A percentile compares a stretch with the other conserved stretches of the same genome.
Conservation (phyloP, 2,797 vertebrate genomes). For the Coreius guichenoti region DNA sequence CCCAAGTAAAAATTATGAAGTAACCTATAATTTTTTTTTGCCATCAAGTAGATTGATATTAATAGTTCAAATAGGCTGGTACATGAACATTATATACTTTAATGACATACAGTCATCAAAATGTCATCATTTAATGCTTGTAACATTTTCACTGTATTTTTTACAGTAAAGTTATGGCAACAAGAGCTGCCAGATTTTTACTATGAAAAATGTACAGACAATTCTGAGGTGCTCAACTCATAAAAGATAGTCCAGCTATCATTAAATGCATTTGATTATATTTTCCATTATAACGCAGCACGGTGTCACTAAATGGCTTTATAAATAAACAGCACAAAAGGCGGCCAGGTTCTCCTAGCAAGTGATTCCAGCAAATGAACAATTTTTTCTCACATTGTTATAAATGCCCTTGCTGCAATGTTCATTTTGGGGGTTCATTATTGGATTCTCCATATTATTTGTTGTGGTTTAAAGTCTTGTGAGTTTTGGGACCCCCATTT, state of each 20-base stretch:
- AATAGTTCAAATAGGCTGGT: neutral
- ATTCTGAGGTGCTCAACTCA: neutral
- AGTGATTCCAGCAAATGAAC: slow-evolving; percentile 12
- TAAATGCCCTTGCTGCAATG: slow-evolving; percentile 31
- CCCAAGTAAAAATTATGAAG: neutral
- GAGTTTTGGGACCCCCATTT: slow-evolving; percentile 38
- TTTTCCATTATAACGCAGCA: neutral
- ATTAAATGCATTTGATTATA: neutral
- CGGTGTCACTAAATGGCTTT: neutral
- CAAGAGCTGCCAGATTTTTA: neutral
- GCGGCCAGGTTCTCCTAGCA: neutral
- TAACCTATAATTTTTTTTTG: neutral
- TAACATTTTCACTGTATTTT: neutral
- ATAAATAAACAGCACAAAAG: slow-evolving; percentile 25
- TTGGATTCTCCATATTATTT: slow-evolving; percentile 40
- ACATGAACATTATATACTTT: neutral
- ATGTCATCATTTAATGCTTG: neutral
- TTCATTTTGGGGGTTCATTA: slow-evolving; percentile 25
- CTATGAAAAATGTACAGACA: neutral
- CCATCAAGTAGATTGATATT: neutral
- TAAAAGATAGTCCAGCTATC: neutral
- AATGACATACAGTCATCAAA: neutral
- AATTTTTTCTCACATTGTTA: slow-evolving; percentile 27
- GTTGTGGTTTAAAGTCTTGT: slow-evolving; percentile 43
- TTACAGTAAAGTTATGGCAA: neutral